These are phyloP conservation scores for Anabacerthia variegaticeps DNA, from an alignment of 2,797 vertebrate species.

Conservation along the genomic window DNA sequence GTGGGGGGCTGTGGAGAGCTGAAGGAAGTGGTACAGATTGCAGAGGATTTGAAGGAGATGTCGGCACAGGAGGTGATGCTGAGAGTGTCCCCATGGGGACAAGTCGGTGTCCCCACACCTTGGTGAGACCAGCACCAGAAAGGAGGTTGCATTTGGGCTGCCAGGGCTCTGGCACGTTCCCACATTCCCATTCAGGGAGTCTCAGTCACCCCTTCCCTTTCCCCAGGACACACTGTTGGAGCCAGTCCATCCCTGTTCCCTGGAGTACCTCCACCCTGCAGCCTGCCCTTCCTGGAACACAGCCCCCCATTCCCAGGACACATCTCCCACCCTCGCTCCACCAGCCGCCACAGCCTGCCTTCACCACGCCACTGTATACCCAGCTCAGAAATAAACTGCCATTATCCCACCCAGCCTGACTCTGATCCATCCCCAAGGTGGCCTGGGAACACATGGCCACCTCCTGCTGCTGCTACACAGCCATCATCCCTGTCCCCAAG, in stretches of 20 bases:
- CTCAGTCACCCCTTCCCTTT: neutral
- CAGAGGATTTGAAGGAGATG: neutral
- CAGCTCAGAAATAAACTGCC: slow-evolving; percentile 53
- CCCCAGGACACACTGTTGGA: fast-evolving
- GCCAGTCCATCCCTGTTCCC: neutral
- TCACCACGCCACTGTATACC: neutral
- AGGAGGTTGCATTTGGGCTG: fast-evolving
- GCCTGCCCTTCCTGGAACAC: neutral
- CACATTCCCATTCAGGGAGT: fast-evolving
- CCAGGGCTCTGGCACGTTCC: fast-evolving
- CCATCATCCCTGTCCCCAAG: neutral
- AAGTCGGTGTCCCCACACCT: fast-evolving
- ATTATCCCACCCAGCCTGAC: neutral
- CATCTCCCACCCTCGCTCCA: neutral
- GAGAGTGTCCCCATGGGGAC: neutral
- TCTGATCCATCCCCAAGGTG: neutral
- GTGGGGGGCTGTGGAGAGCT: fast-evolving
- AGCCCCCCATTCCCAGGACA: neutral
- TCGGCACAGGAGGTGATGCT: fast-evolving
- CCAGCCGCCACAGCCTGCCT: neutral
- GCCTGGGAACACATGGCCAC: neutral
- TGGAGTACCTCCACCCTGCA: neutral
- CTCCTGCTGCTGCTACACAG: neutral
- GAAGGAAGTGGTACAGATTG: neutral
- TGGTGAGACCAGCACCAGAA: neutral